Percentiles rank a stretch among this genome's conserved stretches.
Evolutionary conservation across 2,113 vertebrate genomes (phyloP).

Genomic region (Bucco capensis): DNA sequence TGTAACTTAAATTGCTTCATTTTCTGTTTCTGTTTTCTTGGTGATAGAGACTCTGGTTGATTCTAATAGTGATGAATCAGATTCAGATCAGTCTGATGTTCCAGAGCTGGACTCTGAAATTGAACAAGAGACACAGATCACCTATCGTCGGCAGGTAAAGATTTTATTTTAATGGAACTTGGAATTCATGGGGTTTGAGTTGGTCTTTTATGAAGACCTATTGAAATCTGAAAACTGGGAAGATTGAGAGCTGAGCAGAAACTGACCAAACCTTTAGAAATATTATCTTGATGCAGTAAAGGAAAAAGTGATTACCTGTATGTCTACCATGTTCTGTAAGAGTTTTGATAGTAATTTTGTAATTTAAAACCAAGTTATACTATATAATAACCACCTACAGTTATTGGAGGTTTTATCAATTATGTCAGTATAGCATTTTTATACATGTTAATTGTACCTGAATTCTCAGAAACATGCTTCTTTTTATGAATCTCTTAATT

Average conservation of each 20-base stretch:
- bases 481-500: background rate
- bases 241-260: background rate
- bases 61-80: slow-evolving; percentile 96
- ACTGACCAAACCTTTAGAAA: background rate
- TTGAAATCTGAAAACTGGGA: background rate
- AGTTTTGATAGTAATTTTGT: background rate
- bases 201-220: background rate
- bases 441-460: background rate
- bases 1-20: background rate
- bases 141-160: slow-evolving; percentile 88
- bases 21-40: slow-evolving; percentile 17
- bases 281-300: background rate
- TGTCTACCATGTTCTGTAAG: background rate
- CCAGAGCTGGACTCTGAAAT: slow-evolving; percentile 99
- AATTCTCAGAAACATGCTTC: background rate
- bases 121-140: slow-evolving; percentile 95
- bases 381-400: background rate
- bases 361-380: background rate
- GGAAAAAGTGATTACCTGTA: background rate
- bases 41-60: slow-evolving; percentile 88
- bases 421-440: background rate
- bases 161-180: background rate
- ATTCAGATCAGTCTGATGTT: slow-evolving; percentile 97
- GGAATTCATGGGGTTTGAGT: background rate
- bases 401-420: background rate